Evolutionary conservation across 2,888 invertebrate genomes (phyloP).

Genomic region (Aquatica leii): DNA sequence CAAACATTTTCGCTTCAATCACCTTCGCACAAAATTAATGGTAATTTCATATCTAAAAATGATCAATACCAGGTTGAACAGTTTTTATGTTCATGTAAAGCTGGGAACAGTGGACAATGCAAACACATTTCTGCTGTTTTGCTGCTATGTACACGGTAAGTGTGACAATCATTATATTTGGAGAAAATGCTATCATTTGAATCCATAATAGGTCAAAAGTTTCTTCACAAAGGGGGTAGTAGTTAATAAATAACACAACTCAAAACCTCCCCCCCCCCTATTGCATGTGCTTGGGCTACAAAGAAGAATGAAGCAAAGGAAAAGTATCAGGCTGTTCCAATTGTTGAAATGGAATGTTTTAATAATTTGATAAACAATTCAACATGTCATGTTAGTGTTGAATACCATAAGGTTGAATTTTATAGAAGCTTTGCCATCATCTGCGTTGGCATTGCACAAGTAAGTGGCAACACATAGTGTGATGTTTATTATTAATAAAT

Average conservation of each 20-base stretch:
- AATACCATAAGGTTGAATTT: neutral
- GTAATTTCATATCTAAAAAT: neutral
- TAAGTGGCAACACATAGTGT: neutral
- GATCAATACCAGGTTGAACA: neutral
- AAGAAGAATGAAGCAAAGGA: neutral
- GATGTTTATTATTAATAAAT: neutral
- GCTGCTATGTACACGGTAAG: neutral
- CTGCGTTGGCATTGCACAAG: neutral
- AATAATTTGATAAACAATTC: neutral
- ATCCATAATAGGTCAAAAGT: too few species aligned
- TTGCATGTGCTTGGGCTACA: neutral
- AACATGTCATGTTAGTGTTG: neutral
- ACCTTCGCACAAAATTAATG: conserved; percentile 5
- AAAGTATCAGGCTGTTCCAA: neutral
- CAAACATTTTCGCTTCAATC: conserved; percentile 12
- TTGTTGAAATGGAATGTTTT: neutral
- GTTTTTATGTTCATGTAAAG: neutral
- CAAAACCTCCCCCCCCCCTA: too few species aligned
- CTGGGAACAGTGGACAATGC: neutral
- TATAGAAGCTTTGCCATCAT: neutral
- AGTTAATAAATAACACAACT: too few species aligned
- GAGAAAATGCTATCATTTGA: neutral
- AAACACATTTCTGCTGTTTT: neutral
- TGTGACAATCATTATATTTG: neutral
- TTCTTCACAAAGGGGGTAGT: neutral